phyloP scores from a whole-genome alignment of 2,888 invertebrate genomes.

The Mythimna lalbum region DNA sequence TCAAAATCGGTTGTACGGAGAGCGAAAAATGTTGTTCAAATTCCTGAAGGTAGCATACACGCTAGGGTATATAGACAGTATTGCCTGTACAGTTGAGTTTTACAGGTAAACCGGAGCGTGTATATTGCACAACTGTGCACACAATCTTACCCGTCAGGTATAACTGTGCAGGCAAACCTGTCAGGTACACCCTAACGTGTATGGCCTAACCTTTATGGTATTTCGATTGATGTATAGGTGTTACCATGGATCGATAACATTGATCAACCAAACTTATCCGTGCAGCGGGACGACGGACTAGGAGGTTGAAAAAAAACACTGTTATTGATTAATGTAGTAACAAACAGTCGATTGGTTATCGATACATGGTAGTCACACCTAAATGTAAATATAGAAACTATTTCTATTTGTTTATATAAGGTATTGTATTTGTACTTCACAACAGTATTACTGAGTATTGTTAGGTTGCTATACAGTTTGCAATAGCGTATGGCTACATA shows the following conservation, averaged over 20 bases:
- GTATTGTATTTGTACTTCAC: conserved; percentile 75
- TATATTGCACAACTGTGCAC: too few relatives aligned
- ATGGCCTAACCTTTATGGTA: too few relatives aligned
- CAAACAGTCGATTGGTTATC: background rate
- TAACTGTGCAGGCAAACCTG: too few relatives aligned
- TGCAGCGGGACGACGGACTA: conserved; percentile 6
- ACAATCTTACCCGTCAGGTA: too few relatives aligned
- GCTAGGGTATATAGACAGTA: too few relatives aligned
- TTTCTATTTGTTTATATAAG: conserved; percentile 44
- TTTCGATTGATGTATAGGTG: too few relatives aligned
- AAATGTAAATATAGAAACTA: conserved; percentile 38
- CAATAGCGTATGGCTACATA: conserved; percentile 17
- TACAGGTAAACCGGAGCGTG: too few relatives aligned
- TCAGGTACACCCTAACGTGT: too few relatives aligned
- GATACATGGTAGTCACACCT: conserved; percentile 13
- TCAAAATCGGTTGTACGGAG: too few relatives aligned
- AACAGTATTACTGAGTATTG: conserved; percentile 77
- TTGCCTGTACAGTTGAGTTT: too few relatives aligned
- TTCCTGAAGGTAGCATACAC: too few relatives aligned
- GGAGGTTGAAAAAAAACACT: background rate
- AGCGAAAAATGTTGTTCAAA: too few relatives aligned
- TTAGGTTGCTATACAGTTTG: conserved; percentile 62
- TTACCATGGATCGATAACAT: background rate
- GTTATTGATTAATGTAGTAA: background rate
- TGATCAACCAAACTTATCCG: background rate